Percentiles rank a stretch among this genome's conserved stretches.
phyloP scores from a whole-genome alignment of 1,140 invertebrate species.

The Cherax destructor region DNA sequence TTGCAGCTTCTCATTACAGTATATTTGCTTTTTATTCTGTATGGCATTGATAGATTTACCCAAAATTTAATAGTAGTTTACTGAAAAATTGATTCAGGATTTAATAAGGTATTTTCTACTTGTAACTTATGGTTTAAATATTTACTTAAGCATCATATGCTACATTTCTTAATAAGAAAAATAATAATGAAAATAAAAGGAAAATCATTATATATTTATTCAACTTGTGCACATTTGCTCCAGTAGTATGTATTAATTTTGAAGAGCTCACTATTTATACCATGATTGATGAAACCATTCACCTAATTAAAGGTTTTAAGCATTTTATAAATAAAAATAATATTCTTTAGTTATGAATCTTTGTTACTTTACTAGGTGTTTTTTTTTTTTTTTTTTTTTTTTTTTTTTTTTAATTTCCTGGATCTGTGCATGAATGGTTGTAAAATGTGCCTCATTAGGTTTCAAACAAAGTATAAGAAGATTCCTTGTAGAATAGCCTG shows the following conservation, averaged over 20 bases:
- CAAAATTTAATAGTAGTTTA: neutral
- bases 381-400: neutral
- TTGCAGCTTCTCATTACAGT: neutral
- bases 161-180: neutral
- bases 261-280: neutral
- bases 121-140: neutral
- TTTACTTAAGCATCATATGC: neutral
- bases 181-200: neutral
- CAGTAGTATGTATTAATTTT: neutral
- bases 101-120: neutral
- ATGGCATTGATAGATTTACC: neutral
- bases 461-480: neutral
- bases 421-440: neutral
- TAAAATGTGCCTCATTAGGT: neutral
- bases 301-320: neutral
- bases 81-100: neutral
- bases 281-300: neutral
- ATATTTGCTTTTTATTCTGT: neutral
- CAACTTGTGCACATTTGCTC: too few relatives aligned
- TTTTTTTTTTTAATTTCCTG: neutral
- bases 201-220: neutral
- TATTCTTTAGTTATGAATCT: neutral
- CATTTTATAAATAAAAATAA: neutral
- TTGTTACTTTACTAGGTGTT: neutral
- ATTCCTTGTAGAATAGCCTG: neutral